phyloP scores from a whole-genome alignment of 1,140 invertebrate genomes.

The Bradysia coprophila region DNA sequence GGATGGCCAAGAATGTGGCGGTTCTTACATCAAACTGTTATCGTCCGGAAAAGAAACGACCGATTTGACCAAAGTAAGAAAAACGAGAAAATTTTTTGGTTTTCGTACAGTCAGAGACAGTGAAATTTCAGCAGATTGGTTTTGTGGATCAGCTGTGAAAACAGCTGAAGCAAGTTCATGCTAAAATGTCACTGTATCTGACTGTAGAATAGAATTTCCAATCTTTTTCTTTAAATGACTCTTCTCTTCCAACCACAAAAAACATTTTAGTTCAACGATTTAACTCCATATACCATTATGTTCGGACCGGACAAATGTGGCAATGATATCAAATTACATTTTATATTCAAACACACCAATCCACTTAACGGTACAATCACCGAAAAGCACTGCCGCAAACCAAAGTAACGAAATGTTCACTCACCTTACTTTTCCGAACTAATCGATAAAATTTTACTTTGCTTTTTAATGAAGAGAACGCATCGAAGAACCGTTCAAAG shows the following conservation, averaged over 20 bases:
- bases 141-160: constrained; percentile 4
- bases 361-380: constrained; percentile 75
- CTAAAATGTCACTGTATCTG: background rate
- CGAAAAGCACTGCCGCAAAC: constrained; percentile 85
- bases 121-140: too few relatives aligned
- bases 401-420: constrained; percentile 30
- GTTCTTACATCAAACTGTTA: constrained; percentile 91
- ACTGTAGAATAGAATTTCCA: too few relatives aligned
- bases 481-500: constrained; percentile 79
- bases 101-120: too few relatives aligned
- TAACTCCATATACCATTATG: constrained; percentile 96
- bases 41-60: constrained; percentile 41
- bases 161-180: too few relatives aligned
- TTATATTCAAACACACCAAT: constrained; percentile 94
- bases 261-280: constrained; percentile 61
- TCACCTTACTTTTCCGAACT: background rate
- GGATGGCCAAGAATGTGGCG: constrained; percentile 97
- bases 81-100: background rate
- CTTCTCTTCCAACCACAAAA: background rate
- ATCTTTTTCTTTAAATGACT: background rate
- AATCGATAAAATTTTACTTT: constrained; percentile 4
- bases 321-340: constrained; percentile 88
- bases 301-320: constrained; percentile 99
- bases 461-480: constrained; percentile 30
- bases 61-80: constrained; percentile 39